Base-by-base conservation (phyloP, 2,888 invertebrate species). In the Drosophila picticornis region DNA sequence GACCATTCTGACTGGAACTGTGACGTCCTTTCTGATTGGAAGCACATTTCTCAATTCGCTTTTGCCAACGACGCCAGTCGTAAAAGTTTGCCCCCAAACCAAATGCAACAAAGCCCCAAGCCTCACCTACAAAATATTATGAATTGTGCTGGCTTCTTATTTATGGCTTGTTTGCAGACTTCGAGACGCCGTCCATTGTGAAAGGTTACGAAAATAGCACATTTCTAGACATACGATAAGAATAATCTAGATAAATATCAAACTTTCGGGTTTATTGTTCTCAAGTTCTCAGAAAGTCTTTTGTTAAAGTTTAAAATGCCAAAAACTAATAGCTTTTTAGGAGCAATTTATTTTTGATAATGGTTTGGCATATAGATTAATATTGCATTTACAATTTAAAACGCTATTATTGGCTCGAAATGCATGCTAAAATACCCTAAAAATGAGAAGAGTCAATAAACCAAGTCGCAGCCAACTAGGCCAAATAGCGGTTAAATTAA, bases 401-500 rank as follows among this genome's bases (percentile, higher is more conserved):
- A 1, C 0, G 5, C 16, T 10, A 10, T 11, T 43, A n/a, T 5
- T n/a, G 5, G 10, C 9, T n/a, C 10, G 10, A 40, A 40, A 40
- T 43, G 7, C 16, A 1, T 25, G 46, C 3, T 46, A 2, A 25
- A 46, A 25, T 25, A 16, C 46, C 16, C 7, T 4, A 46, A n/a
- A 10, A 1, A 13, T 46, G 0, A 22, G 4, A 7, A 6, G 7
- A 22, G 16, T 11, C 27, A 51, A n/a, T n/a, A 2, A 13, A 11
- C 27, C 2, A 27, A 36, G 2, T 6, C 22, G 4, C 16, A 29
- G 19, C 9, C 73, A 81, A 77, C 70, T 88, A 48, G 85, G 88
- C 71, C 84, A 80, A 70, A 19, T 81, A 84, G 81, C 84, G 85
- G 88, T 63, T 64, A 27, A 71, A 57, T 66, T 58, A 53, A 48